Conservation (phyloP, 2,113 vertebrate species). For the Prunella fulvescens region DNA sequence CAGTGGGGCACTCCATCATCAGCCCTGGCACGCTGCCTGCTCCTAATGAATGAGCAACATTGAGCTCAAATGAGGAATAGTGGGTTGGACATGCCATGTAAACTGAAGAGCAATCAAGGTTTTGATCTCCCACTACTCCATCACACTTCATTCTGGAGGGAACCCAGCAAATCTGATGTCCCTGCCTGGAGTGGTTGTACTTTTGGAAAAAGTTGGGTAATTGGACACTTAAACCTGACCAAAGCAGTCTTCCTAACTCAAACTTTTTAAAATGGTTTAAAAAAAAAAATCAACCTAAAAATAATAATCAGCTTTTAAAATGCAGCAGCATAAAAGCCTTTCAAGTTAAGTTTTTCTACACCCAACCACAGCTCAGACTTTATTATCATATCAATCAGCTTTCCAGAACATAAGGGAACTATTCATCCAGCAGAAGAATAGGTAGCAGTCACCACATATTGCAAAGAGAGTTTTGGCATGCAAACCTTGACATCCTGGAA, state of each 20-base stretch:
- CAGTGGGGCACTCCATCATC: slow-evolving; percentile 34
- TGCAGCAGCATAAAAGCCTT: background rate
- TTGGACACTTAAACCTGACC: background rate
- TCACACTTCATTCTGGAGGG: slow-evolving; percentile 22
- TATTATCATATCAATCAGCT: background rate
- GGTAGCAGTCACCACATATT: background rate
- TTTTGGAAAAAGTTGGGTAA: background rate
- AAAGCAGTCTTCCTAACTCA: background rate
- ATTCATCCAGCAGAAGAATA: background rate
- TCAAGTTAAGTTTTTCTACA: background rate
- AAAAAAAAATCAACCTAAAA: background rate
- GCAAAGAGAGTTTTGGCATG: background rate
- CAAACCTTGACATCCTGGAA: slow-evolving; percentile 68
- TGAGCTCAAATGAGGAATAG: background rate
- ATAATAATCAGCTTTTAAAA: background rate
- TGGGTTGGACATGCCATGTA: background rate
- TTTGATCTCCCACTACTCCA: slow-evolving; percentile 20
- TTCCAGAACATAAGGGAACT: background rate
- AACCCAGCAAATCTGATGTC: background rate
- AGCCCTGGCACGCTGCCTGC: background rate
- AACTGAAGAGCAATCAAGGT: background rate
- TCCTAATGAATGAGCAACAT: background rate
- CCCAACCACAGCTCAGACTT: background rate
- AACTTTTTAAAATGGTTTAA: background rate
- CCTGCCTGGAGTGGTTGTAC: background rate